A percentile compares a stretch with the other conserved stretches of the same genome.
Conservation (phyloP, 2,113 vertebrate genomes). For the Tringa solitaria region DNA sequence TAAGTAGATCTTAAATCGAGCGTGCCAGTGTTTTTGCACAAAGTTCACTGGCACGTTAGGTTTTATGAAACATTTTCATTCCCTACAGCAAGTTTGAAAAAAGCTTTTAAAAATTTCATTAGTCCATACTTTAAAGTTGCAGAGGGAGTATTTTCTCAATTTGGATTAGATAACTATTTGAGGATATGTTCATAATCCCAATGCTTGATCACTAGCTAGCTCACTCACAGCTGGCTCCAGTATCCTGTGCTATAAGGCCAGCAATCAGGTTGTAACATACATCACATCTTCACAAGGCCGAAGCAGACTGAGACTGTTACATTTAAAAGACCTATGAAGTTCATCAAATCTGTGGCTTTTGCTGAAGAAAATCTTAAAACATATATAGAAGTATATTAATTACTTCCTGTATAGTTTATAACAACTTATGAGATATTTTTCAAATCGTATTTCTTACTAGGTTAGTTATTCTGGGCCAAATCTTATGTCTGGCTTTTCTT, state of each 20-base stretch:
- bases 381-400: not conserved
- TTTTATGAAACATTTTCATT: not conserved
- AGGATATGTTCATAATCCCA: not conserved
- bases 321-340: not conserved
- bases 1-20: not conserved
- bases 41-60: fast-evolving
- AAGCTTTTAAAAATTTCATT: not conserved
- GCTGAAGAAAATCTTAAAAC: not conserved
- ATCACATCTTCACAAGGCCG: not conserved
- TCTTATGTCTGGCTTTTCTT: constrained; percentile 8
- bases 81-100: not conserved
- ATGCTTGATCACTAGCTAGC: not conserved
- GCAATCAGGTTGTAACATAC: not conserved
- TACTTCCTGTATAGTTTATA: not conserved
- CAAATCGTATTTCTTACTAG: not conserved
- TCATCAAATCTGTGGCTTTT: not conserved
- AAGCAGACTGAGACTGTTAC: not conserved
- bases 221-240: not conserved
- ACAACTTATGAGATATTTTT: not conserved
- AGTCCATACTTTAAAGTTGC: not conserved
- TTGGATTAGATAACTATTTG: not conserved
- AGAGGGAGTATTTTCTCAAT: not conserved
- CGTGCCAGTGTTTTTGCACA: not conserved
- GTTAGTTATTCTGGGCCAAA: not conserved
- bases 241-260: not conserved